These are phyloP conservation scores for Bergia puertoricense DNA, from an alignment of 92 coral and sea anemone genomes.

Conservation along the genomic window DNA sequence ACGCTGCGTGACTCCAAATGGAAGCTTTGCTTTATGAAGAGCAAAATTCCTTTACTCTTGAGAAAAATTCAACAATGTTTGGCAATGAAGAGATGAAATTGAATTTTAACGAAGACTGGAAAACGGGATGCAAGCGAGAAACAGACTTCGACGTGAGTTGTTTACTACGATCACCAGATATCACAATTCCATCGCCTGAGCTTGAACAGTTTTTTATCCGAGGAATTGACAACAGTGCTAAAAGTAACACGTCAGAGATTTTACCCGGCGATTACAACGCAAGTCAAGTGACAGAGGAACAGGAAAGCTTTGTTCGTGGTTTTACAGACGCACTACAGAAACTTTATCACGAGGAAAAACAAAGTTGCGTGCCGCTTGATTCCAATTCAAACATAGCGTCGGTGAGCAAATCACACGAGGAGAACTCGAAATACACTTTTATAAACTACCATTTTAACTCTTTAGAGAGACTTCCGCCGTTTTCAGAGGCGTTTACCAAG, in stretches of 20 bases:
- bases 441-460: constrained; percentile 83
- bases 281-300: constrained; percentile 72
- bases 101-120: constrained; percentile 53
- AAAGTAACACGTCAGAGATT: constrained; percentile 6
- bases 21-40: constrained; percentile 66
- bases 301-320: constrained; percentile 83
- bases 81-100: constrained; percentile 52
- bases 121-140: constrained; percentile 49
- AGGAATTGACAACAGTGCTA: constrained; percentile 48
- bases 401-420: constrained; percentile 16
- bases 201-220: constrained; percentile 78
- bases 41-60: constrained; percentile 57
- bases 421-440: constrained; percentile 72
- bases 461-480: constrained; percentile 12
- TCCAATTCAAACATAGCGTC: constrained; percentile 40
- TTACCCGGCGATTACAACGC: constrained; percentile 30
- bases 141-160: constrained; percentile 68
- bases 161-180: constrained; percentile 77
- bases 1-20: constrained; percentile 44
- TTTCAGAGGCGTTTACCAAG: background rate
- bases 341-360: constrained; percentile 70
- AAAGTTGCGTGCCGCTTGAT: constrained; percentile 32
- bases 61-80: constrained; percentile 52
- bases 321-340: constrained; percentile 84
- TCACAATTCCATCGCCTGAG: constrained; percentile 79